A percentile compares a stretch with the other conserved stretches of the same genome.
phyloP scores from a whole-genome alignment of 2,113 vertebrate species.

The Myiozetetes cayanensis region DNA sequence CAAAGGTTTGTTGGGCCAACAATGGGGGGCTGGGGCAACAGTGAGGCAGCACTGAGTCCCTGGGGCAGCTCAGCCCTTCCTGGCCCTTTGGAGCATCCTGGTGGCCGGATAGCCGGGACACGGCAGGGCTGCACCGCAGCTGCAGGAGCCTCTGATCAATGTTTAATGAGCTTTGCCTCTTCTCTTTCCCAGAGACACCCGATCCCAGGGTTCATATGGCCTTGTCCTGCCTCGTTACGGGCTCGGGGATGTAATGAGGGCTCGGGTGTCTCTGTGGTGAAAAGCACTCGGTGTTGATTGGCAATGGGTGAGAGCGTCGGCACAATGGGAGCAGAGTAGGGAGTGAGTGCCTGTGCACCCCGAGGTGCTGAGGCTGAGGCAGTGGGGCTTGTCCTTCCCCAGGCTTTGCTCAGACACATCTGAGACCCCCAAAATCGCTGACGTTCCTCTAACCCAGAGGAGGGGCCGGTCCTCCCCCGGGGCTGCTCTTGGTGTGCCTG shows the following conservation, averaged over 20 bases:
- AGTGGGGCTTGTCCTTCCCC: accelerated
- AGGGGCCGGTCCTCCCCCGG: neutral
- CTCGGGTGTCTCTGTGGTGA: neutral
- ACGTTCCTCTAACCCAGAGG: too few relatives aligned
- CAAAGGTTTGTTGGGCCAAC: neutral
- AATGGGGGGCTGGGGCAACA: accelerated
- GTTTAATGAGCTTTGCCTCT: slow-evolving; percentile 50
- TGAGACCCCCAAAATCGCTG: accelerated
- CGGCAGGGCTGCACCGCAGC: accelerated
- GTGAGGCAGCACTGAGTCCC: accelerated
- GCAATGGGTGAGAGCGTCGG: neutral
- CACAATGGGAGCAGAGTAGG: neutral
- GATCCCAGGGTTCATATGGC: neutral
- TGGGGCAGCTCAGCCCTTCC: neutral
- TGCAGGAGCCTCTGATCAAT: slow-evolving; percentile 12
- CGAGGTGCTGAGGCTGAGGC: neutral
- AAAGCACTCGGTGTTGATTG: neutral
- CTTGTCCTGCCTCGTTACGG: slow-evolving; percentile 32
- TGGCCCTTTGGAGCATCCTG: neutral
- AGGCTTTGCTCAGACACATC: neutral
- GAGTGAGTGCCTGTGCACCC: accelerated
- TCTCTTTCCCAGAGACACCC: slow-evolving; percentile 3
- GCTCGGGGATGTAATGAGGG: slow-evolving; percentile 69
- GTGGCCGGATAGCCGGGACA: neutral
- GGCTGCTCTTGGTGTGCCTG: too few relatives aligned